Evolutionary conservation across 2,113 vertebrate genomes (phyloP), one percentile per base, ranked within the genome.

Genomic region (Mystacornis crossleyi): DNA sequence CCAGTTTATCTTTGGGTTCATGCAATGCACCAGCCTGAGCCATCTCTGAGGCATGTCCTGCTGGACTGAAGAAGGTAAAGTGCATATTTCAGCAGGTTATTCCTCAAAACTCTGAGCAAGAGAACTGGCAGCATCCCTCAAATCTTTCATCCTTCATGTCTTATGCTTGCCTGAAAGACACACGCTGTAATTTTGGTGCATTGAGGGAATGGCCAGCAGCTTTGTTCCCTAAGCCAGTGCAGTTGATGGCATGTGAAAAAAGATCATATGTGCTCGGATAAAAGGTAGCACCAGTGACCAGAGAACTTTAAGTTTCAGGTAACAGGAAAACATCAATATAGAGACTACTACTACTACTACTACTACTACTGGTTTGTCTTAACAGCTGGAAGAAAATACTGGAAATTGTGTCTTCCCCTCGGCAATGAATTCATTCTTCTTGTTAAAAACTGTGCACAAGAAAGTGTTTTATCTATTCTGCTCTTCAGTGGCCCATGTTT

Each of bases 1-100:
- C n/a, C 34, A 15, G 8, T 9, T 11, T 13, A n/a, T n/a, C 20
- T 81, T 57, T 84, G 18, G 18, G 4, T 75, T 91, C 80, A 14
- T 19, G 11, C 10, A 23, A 8, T 4, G 3, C 61, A 38, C 2
- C 0, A 71, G 14, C 36, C 8, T 9, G 14, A 20, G 20, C 10
- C 17, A 2, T n/a, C 65, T n/a, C 65, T 58, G 31, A 73, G 43
- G 7, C 19, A 3, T 23, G 29, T 66, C 31, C 72, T 69, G 34
- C 24, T 53, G 64, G 12, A 73, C 28, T n/a, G 38, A 45, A 65
- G n/a, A 50, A 73, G 9, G 7, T 78, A 9, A 80, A 69, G 14
- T 13, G 9, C 2, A 0, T 48, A 16, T 72, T 57, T 84, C 55
- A 85, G 25, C 31, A 33, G 24, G 36, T 5, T 60, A 3, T n/a